These are phyloP conservation scores for Chrysotoxum bicinctum DNA, from an alignment of 2,888 invertebrate species.

Conservation along the genomic window DNA sequence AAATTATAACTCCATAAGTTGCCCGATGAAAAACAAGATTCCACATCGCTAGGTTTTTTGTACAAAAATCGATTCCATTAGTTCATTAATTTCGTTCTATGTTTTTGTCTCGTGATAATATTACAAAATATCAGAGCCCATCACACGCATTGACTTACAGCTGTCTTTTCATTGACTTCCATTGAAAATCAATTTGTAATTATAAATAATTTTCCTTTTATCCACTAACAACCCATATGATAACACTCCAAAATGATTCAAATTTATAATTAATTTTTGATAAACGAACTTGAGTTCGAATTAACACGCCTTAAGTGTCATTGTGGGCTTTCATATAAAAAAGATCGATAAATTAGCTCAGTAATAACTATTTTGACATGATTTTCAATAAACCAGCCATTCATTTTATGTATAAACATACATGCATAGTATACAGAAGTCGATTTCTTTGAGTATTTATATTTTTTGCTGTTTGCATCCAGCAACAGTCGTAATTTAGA, in stretches of 20 bases:
- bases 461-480: not conserved
- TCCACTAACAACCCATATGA: not conserved
- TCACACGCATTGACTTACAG: not conserved
- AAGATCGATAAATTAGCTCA: conserved; percentile 24
- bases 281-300: conserved; percentile 17
- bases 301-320: conserved; percentile 23
- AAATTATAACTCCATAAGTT: too few species aligned
- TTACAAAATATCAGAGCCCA: not conserved
- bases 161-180: not conserved
- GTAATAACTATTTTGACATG: conserved; percentile 35
- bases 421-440: conserved; percentile 30
- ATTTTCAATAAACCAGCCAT: conserved; percentile 14
- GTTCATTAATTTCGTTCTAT: not conserved
- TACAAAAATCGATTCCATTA: too few species aligned
- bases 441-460: not conserved
- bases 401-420: not conserved
- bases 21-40: too few species aligned
- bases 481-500: conserved; percentile 21
- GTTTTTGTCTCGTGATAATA: not conserved
- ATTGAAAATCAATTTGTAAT: not conserved
- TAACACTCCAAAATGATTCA: not conserved
- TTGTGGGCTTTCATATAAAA: not conserved
- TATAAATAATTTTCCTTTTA: not conserved
- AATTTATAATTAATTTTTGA: not conserved
- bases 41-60: too few species aligned